Evolutionary conservation across 2,888 invertebrate genomes (phyloP).

Genomic region (Tuberolachnus salignus): DNA sequence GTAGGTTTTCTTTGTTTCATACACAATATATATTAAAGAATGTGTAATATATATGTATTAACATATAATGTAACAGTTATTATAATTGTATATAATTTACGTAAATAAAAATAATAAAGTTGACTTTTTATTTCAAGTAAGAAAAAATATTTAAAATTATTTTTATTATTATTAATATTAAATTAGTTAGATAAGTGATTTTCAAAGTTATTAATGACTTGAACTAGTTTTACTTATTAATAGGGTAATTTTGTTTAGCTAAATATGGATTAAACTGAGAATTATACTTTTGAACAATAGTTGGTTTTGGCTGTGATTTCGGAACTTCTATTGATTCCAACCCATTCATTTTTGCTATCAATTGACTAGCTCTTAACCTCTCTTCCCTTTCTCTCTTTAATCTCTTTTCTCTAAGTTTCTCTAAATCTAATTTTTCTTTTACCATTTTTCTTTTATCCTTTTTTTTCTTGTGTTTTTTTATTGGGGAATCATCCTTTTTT

Average conservation of each 20-base stretch:
- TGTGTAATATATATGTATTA: too few relatives aligned
- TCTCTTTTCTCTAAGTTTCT: constrained; percentile 73
- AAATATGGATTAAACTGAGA: constrained; percentile 95
- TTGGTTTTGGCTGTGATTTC: constrained; percentile 61
- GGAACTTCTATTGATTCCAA: constrained; percentile 61
- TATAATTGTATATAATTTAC: too few relatives aligned
- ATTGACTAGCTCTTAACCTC: constrained; percentile 71
- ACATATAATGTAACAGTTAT: too few relatives aligned
- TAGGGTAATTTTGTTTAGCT: constrained; percentile 75
- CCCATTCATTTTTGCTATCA: constrained; percentile 75
- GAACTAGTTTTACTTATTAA: constrained; percentile 3
- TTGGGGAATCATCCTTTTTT: constrained; percentile 58
- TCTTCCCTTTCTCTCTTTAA: constrained; percentile 82
- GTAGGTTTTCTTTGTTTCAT: too few relatives aligned
- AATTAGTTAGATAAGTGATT: too few relatives aligned
- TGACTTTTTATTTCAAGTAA: too few relatives aligned
- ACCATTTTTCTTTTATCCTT: constrained; percentile 61
- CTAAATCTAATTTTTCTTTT: constrained; percentile 62
- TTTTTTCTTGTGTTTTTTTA: constrained; percentile 61
- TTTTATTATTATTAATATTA: too few relatives aligned
- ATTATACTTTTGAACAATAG: constrained; percentile 81
- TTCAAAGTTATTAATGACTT: too few relatives aligned
- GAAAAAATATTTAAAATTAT: too few relatives aligned
- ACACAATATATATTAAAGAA: too few relatives aligned
- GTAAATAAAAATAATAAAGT: too few relatives aligned